Evolutionary conservation across 2,113 vertebrate genomes (phyloP).

Genomic region (Potamarius usumacintae): DNA sequence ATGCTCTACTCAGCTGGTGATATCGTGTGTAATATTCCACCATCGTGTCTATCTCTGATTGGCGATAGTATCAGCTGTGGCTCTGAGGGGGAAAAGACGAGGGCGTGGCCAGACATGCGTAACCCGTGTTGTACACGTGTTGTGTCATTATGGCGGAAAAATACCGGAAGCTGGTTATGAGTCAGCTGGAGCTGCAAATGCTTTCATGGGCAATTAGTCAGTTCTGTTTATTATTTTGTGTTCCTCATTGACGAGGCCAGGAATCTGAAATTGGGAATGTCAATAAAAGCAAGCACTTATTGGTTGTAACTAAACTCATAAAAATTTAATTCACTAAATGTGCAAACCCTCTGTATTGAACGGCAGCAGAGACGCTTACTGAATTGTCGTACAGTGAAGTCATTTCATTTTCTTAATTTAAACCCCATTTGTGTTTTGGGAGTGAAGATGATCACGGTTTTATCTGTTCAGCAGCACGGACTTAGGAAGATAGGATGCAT

Average conservation of each 20-base stretch:
- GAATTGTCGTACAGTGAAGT: not conserved
- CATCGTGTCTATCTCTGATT: no score
- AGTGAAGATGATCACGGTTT: not conserved
- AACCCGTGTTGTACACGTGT: no score
- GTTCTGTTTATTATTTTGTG: not conserved
- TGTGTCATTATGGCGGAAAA: not conserved
- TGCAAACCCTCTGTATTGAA: not conserved
- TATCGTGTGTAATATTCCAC: not conserved
- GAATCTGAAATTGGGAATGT: not conserved
- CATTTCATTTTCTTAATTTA: not conserved
- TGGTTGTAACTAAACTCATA: not conserved
- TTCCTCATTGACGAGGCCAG: not conserved
- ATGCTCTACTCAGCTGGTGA: not conserved
- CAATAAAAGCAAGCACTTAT: not conserved
- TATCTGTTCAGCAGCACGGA: not conserved
- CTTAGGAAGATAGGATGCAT: not conserved
- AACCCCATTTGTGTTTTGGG: not conserved
- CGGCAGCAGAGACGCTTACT: not conserved
- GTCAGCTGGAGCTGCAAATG: no score
- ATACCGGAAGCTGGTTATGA: no score
- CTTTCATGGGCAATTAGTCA: no score
- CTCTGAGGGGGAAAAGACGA: not conserved
- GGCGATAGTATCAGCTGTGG: not conserved
- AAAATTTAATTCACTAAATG: no score
- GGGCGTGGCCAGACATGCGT: not conserved